Base-by-base conservation (phyloP, 2,113 vertebrate genomes). In the Esox niger region DNA sequence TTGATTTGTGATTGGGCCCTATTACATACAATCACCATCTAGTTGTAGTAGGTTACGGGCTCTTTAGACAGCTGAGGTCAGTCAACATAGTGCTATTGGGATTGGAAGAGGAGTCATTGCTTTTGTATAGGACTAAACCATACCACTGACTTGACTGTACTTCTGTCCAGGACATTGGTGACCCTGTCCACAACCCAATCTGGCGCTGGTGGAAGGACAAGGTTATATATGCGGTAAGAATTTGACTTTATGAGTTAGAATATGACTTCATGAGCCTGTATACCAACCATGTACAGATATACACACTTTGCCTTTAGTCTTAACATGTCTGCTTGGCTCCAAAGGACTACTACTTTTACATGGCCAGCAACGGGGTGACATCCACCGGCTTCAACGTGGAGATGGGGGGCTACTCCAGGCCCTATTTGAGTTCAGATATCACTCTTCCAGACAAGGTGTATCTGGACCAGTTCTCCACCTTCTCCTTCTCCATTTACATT, bases 171-270 rank as follows among this genome's bases (percentile, higher is more conserved):
- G 77, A 86, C 0, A 88, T 88, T 0, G 87, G 84, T 0, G 84
- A 88, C 38, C 83, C 79, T 0, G 84, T 77, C 58, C 81, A 87
- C 0, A 82, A 88, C 60, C 71, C 87, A 17, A 88, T 79, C 1
- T 84, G 82, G 87, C 70, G 75, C 56, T 88, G 84, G 88, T 87
- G 87, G 88, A 79, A 78, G 66, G 64, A 85, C 52, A 78, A 83
- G 49, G 56, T 65, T 17, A 17, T 71, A n/a, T 47, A 84, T 52
- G 6, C 69, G 55, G 87, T 88, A 57, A 7, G 47, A 15, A 6
- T 57, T 27, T 27, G 25, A 29, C 20, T 21, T 52, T 46, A 21
- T 54, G 21, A 6, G 32, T 2, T n/a, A n/a, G n/a, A n/a, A n/a
- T n/a, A n/a, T n/a, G n/a, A n/a, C n/a, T n/a, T n/a, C n/a, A 33